Evolutionary conservation across 1,140 invertebrate genomes (phyloP), one percentile per base, ranked within the genome.

Genomic region (Ooceraea biroi): DNA sequence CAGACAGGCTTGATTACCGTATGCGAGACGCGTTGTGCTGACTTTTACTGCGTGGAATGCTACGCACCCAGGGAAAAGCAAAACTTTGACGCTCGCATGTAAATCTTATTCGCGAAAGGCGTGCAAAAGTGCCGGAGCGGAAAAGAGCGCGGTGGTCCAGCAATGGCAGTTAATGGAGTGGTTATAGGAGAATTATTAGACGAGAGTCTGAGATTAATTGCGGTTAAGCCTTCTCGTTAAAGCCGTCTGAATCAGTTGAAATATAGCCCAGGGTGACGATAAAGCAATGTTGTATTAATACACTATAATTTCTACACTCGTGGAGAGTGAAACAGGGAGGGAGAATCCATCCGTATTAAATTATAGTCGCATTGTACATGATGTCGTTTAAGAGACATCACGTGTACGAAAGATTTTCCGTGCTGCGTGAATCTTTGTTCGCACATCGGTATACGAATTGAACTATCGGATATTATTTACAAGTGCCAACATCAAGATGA

Each of bases 31-130:
- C 27, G 44, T n/a, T 8, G 65, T 10, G 22, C 25, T 72, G 60
- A 55, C 44, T 68, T 65, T 50, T 50, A 69, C 41, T 25, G 44
- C 50, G 19, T 41, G 36, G 55, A 61, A 68, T 30, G 61, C n/a
- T 52, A 25, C 44, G 73, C 36, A 27, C 8, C 22, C 22, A 52
- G n/a, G 22, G 30, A 77, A 87, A 71, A 57, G 78, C 36, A 19
- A 25, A 86, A 86, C 30, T 87, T 87, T 30, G 66, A 84, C 73
- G 36, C 19, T 72, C 91, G 91, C 92, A 91, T 92, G 90, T 94
- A 93, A 94, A 94, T 94, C 91, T 91, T 86, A 82, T 65, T 76
- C 19, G 11, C 46, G 50, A 22, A 30, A 78, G 48, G 65, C 12
- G 14, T 11, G 36, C 63, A 91, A 91, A 90, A 92, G 88, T 90